These are phyloP conservation scores for Heliconius melpomene DNA, from an alignment of 1,140 invertebrate genomes.

Conservation along the genomic window DNA sequence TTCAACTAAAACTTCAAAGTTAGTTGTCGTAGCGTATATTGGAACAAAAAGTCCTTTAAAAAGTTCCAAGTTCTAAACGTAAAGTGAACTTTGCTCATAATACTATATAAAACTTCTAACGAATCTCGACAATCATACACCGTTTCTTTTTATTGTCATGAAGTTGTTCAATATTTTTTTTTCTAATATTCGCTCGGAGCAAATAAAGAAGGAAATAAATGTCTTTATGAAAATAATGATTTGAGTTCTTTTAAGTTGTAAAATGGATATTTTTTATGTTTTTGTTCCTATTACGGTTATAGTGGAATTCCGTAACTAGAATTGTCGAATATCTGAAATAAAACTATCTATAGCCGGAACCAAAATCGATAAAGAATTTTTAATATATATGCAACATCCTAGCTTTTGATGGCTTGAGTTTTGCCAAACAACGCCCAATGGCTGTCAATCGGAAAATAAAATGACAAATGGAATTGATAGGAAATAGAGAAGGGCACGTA, in stretches of 20 bases:
- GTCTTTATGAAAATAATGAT: neutral
- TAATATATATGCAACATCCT: too few species aligned
- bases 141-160: constrained; percentile 16
- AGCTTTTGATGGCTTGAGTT: too few species aligned
- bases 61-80: neutral
- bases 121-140: constrained; percentile 7
- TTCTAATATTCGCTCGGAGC: neutral
- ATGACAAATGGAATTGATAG: neutral
- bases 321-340: too few species aligned
- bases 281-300: too few species aligned
- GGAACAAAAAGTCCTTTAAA: constrained; percentile 11
- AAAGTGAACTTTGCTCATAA: neutral
- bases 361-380: too few species aligned
- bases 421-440: too few species aligned
- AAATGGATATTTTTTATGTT: neutral
- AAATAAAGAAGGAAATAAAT: neutral
- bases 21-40: neutral
- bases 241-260: neutral
- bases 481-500: neutral
- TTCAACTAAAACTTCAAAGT: neutral
- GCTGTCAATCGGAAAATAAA: too few species aligned
- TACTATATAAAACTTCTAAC: constrained; percentile 2
- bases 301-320: too few species aligned
- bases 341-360: too few species aligned
- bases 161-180: neutral